Conservation (phyloP, 23 tunicate species). For the Diplosoma virens region DNA sequence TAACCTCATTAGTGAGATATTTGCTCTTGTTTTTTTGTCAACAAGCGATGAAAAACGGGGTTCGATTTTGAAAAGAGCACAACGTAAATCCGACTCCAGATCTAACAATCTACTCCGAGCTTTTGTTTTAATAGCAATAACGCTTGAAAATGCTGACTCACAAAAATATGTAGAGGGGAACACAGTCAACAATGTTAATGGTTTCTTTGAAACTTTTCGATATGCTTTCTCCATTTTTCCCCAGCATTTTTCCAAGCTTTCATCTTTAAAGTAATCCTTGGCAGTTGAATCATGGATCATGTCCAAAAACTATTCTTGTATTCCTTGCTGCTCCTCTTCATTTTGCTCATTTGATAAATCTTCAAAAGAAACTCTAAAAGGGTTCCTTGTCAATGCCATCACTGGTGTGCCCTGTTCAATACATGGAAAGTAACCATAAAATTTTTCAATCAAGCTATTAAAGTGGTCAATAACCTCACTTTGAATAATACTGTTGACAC, state of each 20-base stretch:
- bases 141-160: no score
- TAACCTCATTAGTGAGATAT: background rate
- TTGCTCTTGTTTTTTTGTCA: slow-evolving; percentile 15
- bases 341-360: slow-evolving; percentile 1
- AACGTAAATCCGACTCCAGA: background rate
- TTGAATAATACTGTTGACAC: slow-evolving; percentile 24
- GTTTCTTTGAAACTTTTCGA: background rate
- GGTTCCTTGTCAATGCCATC: no score
- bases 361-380: slow-evolving; percentile 39
- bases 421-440: slow-evolving; percentile 46
- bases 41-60: slow-evolving; percentile 23
- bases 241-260: no score
- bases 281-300: slow-evolving; percentile 48
- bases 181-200: background rate
- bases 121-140: slow-evolving; percentile 9
- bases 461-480: slow-evolving; percentile 26
- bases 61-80: slow-evolving; percentile 22
- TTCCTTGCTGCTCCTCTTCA: background rate
- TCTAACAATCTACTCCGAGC: background rate
- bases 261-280: slow-evolving; percentile 18
- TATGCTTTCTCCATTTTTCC: background rate
- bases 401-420: slow-evolving; percentile 44
- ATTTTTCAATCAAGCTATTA: no score
- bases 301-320: slow-evolving; percentile 12
- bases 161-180: slow-evolving; percentile 28